Evolutionary conservation across 2,113 vertebrate genomes (phyloP).

Genomic region (Alethe diademata): DNA sequence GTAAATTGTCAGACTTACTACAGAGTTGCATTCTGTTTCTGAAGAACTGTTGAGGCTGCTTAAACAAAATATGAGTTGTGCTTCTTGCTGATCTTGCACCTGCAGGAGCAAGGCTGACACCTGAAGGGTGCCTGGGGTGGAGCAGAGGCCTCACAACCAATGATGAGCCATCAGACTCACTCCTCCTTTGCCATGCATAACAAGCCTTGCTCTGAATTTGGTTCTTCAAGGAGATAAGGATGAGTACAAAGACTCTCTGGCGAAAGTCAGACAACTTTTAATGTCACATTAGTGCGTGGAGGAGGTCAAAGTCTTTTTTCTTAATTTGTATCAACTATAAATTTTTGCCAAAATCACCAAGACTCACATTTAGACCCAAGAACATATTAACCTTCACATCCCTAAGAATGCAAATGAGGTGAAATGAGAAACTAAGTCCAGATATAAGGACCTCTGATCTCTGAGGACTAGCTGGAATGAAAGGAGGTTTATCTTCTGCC

Average conservation of each 20-base stretch:
- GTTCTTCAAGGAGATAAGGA: background rate
- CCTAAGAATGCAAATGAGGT: background rate
- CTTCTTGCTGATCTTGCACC: background rate
- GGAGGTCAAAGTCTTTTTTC: background rate
- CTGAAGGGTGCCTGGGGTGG: background rate
- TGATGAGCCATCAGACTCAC: background rate
- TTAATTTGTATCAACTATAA: background rate
- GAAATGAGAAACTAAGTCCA: background rate
- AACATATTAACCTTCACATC: background rate
- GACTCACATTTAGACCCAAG: background rate
- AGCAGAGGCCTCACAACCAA: background rate
- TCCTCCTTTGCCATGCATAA: background rate
- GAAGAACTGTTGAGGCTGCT: background rate
- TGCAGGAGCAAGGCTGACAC: background rate
- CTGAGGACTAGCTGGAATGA: background rate
- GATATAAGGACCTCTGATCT: background rate
- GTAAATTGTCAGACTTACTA: background rate
- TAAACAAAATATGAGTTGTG: background rate
- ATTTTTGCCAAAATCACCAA: background rate
- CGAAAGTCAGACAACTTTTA: background rate
- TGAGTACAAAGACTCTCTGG: background rate
- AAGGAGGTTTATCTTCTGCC: background rate
- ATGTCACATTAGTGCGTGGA: no score
- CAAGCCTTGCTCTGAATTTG: background rate
- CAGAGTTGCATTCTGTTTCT: accelerated